phyloP scores from a whole-genome alignment of 2,888 invertebrate species.

The Morpho helenor region DNA sequence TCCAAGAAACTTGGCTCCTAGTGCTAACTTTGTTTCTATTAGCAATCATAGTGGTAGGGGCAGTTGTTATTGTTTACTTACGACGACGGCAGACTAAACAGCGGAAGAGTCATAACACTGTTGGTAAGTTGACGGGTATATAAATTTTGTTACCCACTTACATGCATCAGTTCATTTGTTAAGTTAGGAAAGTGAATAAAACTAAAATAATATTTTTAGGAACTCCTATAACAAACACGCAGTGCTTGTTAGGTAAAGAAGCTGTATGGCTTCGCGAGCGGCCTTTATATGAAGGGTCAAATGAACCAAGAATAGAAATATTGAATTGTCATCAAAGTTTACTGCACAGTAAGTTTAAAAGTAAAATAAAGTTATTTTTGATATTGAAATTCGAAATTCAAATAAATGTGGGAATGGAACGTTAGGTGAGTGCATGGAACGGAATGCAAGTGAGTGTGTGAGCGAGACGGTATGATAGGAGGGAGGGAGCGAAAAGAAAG shows the following conservation, averaged over 20 bases:
- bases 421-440: too few relatives aligned
- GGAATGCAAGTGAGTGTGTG: too few relatives aligned
- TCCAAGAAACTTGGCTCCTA: slow-evolving; percentile 73
- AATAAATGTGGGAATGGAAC: too few relatives aligned
- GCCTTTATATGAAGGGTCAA: slow-evolving; percentile 65
- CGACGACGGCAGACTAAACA: slow-evolving; percentile 60
- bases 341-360: slow-evolving; percentile 49
- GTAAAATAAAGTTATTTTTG: not conserved
- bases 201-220: slow-evolving; percentile 31
- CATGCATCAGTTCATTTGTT: too few relatives aligned
- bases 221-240: slow-evolving; percentile 62
- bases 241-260: slow-evolving; percentile 70
- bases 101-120: slow-evolving; percentile 61
- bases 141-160: not conserved
- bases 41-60: slow-evolving; percentile 57
- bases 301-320: slow-evolving; percentile 69
- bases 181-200: too few relatives aligned
- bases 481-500: too few relatives aligned
- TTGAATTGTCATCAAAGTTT: slow-evolving; percentile 68
- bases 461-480: too few relatives aligned
- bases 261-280: slow-evolving; percentile 70
- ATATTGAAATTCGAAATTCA: not conserved
- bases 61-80: slow-evolving; percentile 61
- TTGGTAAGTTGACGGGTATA: slow-evolving; percentile 41
- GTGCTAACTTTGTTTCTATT: slow-evolving; percentile 63